Conservation (phyloP, 2,888 invertebrate genomes). For the Drosophila limbata region DNA sequence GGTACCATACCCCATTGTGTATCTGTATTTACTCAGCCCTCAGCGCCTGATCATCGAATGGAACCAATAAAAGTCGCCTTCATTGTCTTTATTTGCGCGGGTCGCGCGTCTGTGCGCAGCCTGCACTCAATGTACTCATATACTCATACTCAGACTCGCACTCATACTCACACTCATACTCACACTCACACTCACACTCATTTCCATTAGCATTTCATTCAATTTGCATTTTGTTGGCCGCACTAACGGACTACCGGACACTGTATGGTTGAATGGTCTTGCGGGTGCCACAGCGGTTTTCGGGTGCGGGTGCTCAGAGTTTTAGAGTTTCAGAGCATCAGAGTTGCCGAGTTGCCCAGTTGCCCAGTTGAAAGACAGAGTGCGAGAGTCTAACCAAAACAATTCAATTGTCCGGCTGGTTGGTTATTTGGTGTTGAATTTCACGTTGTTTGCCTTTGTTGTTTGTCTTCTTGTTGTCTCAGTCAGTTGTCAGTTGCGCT, state of each 20-base stretch:
- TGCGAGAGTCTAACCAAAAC: constrained; percentile 48
- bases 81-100: constrained; percentile 77
- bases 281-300: constrained; percentile 47
- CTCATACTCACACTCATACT: constrained; percentile 37
- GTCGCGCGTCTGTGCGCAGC: constrained; percentile 60
- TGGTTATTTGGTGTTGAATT: constrained; percentile 60
- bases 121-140: constrained; percentile 56
- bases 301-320: not conserved
- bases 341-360: too few species aligned
- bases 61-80: constrained; percentile 83
- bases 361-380: constrained; percentile 1
- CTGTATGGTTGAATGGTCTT: constrained; percentile 70
- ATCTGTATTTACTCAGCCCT: constrained; percentile 32
- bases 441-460: constrained; percentile 30
- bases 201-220: constrained; percentile 74
- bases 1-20: constrained; percentile 1
- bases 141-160: constrained; percentile 31
- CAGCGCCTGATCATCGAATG: constrained; percentile 83
- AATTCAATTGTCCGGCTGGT: constrained; percentile 77
- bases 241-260: constrained; percentile 18
- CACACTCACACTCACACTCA: constrained; percentile 46
- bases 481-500: constrained; percentile 68
- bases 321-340: not conserved
- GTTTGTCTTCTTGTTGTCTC: constrained; percentile 24
- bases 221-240: constrained; percentile 70